phyloP scores from a whole-genome alignment of 2,888 invertebrate species.

The Peribatodes rhomboidaria region DNA sequence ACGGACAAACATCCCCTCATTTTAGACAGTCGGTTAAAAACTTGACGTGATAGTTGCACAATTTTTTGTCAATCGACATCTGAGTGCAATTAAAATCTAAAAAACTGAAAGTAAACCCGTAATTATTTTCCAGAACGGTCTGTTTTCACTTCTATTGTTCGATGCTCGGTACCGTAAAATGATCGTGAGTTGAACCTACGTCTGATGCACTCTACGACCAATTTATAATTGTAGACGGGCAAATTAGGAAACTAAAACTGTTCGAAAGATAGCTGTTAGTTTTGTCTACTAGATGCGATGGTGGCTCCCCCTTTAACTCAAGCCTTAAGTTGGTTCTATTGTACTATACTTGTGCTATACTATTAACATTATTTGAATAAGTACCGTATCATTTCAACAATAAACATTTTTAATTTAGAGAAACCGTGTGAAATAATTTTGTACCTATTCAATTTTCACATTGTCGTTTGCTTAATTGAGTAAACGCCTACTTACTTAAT shows the following conservation, averaged over 20 bases:
- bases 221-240: neutral
- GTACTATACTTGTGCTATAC: neutral
- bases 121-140: slow-evolving; percentile 67
- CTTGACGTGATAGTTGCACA: no score
- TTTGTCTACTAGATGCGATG: neutral
- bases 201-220: slow-evolving; percentile 13
- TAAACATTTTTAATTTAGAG: slow-evolving; percentile 22
- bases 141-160: slow-evolving; percentile 83
- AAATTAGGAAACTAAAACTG: neutral
- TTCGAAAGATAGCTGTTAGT: neutral
- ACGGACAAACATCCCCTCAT: no score
- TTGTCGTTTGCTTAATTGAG: neutral
- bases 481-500: neutral
- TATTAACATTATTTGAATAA: neutral
- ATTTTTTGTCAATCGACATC: neutral
- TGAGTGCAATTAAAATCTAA: slow-evolving; percentile 45
- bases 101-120: slow-evolving; percentile 70
- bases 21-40: no score
- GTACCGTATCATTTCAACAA: slow-evolving; percentile 4
- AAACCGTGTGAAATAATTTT: slow-evolving; percentile 33
- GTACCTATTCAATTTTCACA: slow-evolving; percentile 1
- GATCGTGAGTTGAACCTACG: slow-evolving; percentile 52
- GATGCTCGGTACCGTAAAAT: slow-evolving; percentile 75
- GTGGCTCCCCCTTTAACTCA: neutral
- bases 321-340: neutral